Percentiles rank a stretch among this genome's conserved stretches.
phyloP scores from a whole-genome alignment of 2,888 invertebrate genomes.

The Polymixis lichenea region DNA sequence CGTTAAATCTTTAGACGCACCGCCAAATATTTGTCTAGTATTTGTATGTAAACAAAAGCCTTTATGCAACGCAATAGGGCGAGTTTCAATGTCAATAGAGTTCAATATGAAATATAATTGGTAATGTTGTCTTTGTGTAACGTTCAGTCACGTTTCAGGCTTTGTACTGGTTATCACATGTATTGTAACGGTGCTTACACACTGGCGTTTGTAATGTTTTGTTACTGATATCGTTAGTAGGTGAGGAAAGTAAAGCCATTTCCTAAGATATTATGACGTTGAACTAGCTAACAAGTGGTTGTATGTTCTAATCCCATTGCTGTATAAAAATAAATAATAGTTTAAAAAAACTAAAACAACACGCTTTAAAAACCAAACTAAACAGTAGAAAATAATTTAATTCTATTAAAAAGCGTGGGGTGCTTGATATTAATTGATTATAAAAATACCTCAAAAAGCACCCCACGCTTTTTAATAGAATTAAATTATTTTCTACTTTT shows the following conservation, averaged over 20 bases:
- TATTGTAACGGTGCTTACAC: conserved; percentile 18
- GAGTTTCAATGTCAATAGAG: conserved; percentile 18
- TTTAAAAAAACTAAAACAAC: too few relatives aligned
- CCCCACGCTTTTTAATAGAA: too few relatives aligned
- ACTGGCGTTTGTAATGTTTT: conserved; percentile 18
- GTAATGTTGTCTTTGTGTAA: conserved; percentile 23
- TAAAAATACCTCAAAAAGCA: too few relatives aligned
- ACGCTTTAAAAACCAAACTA: too few relatives aligned
- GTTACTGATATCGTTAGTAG: conserved; percentile 10
- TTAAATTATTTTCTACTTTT: too few relatives aligned
- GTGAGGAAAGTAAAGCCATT: neutral
- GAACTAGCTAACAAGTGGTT: neutral
- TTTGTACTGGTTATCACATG: conserved; percentile 42
- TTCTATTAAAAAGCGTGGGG: too few relatives aligned
- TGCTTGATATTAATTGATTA: too few relatives aligned
- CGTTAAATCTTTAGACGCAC: too few relatives aligned
- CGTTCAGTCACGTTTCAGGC: conserved; percentile 42
- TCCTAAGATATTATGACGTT: neutral
- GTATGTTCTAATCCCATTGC: neutral
- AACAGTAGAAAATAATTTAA: too few relatives aligned
- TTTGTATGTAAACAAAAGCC: neutral
- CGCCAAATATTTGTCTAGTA: neutral
- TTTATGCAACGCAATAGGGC: neutral
- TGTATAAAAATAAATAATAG: neutral
- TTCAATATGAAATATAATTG: conserved; percentile 24